Conservation (phyloP, 1,140 invertebrate species). For the Papilio polyxenes region DNA sequence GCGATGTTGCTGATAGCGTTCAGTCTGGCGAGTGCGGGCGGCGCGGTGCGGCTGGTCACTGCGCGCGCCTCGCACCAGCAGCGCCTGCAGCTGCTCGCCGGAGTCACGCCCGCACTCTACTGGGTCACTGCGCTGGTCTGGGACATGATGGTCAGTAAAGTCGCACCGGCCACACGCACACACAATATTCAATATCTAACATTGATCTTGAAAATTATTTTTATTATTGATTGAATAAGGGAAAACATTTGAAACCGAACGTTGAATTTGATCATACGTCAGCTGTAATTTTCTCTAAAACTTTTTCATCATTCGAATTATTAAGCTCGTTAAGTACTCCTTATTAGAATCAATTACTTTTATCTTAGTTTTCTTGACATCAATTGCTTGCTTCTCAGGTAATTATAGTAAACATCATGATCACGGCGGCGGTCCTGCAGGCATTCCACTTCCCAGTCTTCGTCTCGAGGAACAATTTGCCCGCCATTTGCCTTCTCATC, state of each 20-base stretch:
- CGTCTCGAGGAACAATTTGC: slow-evolving; percentile 82
- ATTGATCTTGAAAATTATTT: too few species aligned
- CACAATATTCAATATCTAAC: too few species aligned
- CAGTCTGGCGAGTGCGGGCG: slow-evolving; percentile 82
- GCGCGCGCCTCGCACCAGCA: slow-evolving; percentile 82
- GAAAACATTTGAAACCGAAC: too few species aligned
- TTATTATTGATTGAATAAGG: too few species aligned
- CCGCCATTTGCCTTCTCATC: slow-evolving; percentile 82
- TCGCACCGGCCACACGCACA: too few species aligned
- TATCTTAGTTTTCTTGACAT: background rate
- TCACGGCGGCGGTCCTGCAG: slow-evolving; percentile 82
- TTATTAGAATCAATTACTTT: too few species aligned
- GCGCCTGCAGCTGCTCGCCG: slow-evolving; percentile 83
- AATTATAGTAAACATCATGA: slow-evolving; percentile 77
- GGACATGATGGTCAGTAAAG: slow-evolving; percentile 81
- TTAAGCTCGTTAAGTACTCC: too few species aligned
- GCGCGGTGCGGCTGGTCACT: slow-evolving; percentile 82
- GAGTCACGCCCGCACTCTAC: slow-evolving; percentile 82
- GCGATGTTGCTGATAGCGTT: slow-evolving; percentile 84
- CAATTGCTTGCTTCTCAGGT: slow-evolving; percentile 56
- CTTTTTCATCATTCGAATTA: too few species aligned
- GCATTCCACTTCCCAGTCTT: slow-evolving; percentile 84
- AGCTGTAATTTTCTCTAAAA: too few species aligned
- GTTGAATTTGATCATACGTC: too few species aligned
- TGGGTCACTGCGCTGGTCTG: slow-evolving; percentile 83